Base-by-base conservation (phyloP, 2,797 vertebrate species). In the Hydrocynus forskahlii region DNA sequence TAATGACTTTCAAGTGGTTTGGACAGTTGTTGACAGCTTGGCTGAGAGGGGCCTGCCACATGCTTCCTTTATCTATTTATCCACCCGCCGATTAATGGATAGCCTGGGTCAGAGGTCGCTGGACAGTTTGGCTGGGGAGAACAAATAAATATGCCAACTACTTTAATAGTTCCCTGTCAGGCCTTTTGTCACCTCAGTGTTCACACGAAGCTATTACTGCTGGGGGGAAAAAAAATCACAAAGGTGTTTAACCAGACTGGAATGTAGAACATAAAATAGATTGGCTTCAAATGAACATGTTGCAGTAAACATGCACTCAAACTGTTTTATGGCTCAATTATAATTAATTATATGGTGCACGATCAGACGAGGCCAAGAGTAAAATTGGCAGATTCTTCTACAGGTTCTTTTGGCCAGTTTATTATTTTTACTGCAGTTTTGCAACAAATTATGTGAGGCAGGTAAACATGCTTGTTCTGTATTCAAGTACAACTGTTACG, bases 1-100 rank as follows among this genome's bases (percentile, higher is more conserved):
- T 89, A 93, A 92, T 87, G 92, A 89, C 88, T 89, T 92, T 92
- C 88, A 92, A 90, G 87, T 91, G 89, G 89, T 93, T 92, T 93
- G 89, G 93, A 89, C 89, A 89, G 92, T 94, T 91, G 90, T 87
- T 91, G 92, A 93, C 91, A 92, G 92, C 93, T 92, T 92, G 92
- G 91, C 93, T 89, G 90, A 93, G 85, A 87, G 86, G 87, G 90
- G 92, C 89, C 91, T 93, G 93, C 90, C 94, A 92, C 88, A 89
- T 89, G 88, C 85, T 85, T 91, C 89, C 89, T 91, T 93, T 87
- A 91, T 91, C 87, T 91, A 90, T 92, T 93, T 90, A 92, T 93
- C 90, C 91, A 79, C 81, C 88, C 90, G 92, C 93, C 92, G 92
- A 94, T 93, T 94, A 90, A 94, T 92, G 92, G 87, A 89, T 59